These are phyloP conservation scores for Ceratina calcarata DNA, from an alignment of 1,140 invertebrate species.

Conservation along the genomic window DNA sequence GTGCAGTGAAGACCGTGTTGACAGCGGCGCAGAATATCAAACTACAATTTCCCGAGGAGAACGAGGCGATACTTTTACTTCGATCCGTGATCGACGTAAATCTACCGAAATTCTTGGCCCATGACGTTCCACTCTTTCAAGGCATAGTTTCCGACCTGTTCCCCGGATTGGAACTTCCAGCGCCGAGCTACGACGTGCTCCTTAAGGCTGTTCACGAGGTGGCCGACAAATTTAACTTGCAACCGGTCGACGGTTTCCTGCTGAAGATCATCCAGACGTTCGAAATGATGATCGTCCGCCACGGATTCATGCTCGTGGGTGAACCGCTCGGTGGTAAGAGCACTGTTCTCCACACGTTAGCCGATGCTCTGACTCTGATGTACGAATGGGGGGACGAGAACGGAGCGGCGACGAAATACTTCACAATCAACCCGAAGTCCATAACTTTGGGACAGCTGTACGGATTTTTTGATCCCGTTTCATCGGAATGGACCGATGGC, in stretches of 20 bases:
- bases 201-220: conserved; percentile 81
- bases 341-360: conserved; percentile 84
- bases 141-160: conserved; percentile 95
- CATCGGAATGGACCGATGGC: conserved; percentile 96
- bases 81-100: conserved; percentile 95
- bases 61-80: conserved; percentile 89
- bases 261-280: conserved; percentile 89
- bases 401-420: conserved; percentile 85
- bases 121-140: conserved; percentile 94
- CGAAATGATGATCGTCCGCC: conserved; percentile 90
- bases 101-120: conserved; percentile 94
- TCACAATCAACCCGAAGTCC: conserved; percentile 94
- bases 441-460: conserved; percentile 95
- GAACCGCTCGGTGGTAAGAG: conserved; percentile 88
- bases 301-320: conserved; percentile 86
- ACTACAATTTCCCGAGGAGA: conserved; percentile 89
- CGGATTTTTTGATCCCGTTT: conserved; percentile 93
- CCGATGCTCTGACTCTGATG: conserved; percentile 87
- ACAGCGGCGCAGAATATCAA: conserved; percentile 93
- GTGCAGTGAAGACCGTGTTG: conserved; percentile 91
- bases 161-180: conserved; percentile 87
- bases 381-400: conserved; percentile 81
- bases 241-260: conserved; percentile 86
- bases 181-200: conserved; percentile 87
- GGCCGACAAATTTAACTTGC: conserved; percentile 85